These are phyloP conservation scores for Sebastes miniatus DNA, from an alignment of 2,797 vertebrate species.

Conservation along the genomic window DNA sequence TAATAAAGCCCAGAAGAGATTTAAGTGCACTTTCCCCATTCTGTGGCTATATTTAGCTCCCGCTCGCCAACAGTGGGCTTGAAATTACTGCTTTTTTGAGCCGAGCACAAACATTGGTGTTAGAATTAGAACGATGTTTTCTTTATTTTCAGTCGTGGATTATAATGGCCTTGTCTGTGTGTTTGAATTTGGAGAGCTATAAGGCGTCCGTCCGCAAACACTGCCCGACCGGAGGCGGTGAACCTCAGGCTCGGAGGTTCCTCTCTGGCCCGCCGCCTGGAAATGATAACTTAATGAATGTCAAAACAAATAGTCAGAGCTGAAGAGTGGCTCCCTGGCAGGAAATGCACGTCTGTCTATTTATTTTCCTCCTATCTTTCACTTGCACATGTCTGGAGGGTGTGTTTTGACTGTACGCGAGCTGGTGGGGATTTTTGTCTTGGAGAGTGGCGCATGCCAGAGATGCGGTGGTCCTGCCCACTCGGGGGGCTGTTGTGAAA, in stretches of 20 bases:
- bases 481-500: conserved; percentile 61
- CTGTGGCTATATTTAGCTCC: neutral
- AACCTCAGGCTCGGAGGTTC: conserved; percentile 41
- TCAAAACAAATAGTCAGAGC: conserved; percentile 73
- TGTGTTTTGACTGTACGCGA: conserved; percentile 57
- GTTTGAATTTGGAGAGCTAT: conserved; percentile 45
- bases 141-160: conserved; percentile 33
- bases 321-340: conserved; percentile 64
- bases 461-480: conserved; percentile 53
- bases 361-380: conserved; percentile 63
- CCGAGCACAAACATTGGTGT: conserved; percentile 56
- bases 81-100: conserved; percentile 15
- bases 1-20: conserved; percentile 5
- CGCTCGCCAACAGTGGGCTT: neutral
- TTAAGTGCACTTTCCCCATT: neutral
- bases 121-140: conserved; percentile 56
- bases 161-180: conserved; percentile 46
- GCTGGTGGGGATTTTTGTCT: conserved; percentile 40
- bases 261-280: conserved; percentile 49
- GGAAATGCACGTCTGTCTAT: conserved; percentile 65
- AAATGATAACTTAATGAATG: conserved; percentile 71
- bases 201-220: conserved; percentile 41
- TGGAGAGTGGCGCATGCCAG: conserved; percentile 18
- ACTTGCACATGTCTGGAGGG: conserved; percentile 53
- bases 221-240: conserved; percentile 11